Conservation (phyloP, 2,113 vertebrate species). For the Myrmophylax atrothorax region DNA sequence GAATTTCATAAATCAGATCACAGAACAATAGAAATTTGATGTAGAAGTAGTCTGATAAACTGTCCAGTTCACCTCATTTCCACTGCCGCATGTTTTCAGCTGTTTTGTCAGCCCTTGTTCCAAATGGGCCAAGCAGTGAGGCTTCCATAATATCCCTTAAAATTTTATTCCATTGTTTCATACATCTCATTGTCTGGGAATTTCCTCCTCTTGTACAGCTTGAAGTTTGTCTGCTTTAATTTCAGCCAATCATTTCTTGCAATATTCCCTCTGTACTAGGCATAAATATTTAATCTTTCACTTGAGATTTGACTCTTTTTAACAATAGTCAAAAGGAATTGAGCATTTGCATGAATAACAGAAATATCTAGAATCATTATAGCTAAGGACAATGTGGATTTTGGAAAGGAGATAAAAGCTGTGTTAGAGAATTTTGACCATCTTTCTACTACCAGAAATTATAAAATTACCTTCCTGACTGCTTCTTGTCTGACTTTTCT, state of each 20-base stretch:
- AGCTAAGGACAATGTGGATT: background rate
- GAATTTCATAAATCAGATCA: slow-evolving; percentile 34
- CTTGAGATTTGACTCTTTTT: background rate
- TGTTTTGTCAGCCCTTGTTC: background rate
- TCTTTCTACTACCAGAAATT: background rate
- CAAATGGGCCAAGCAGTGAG: background rate
- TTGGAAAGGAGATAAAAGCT: background rate
- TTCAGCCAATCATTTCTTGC: background rate
- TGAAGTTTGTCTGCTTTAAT: slow-evolving; percentile 39
- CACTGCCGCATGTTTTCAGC: background rate
- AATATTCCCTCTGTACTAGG: background rate
- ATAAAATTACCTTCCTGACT: background rate
- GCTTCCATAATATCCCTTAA: background rate
- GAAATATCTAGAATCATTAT: background rate
- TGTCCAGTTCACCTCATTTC: background rate
- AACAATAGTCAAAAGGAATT: slow-evolving; percentile 2
- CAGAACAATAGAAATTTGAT: background rate
- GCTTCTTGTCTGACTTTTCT: background rate
- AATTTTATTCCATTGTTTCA: slow-evolving; percentile 35
- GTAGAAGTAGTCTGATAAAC: background rate
- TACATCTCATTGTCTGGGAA: slow-evolving; percentile 44
- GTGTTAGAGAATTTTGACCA: background rate
- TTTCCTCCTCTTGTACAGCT: background rate
- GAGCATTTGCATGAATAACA: background rate
- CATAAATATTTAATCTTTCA: slow-evolving; percentile 52